phyloP scores from a whole-genome alignment of 2,797 vertebrate species.

The Chelon auratus region DNA sequence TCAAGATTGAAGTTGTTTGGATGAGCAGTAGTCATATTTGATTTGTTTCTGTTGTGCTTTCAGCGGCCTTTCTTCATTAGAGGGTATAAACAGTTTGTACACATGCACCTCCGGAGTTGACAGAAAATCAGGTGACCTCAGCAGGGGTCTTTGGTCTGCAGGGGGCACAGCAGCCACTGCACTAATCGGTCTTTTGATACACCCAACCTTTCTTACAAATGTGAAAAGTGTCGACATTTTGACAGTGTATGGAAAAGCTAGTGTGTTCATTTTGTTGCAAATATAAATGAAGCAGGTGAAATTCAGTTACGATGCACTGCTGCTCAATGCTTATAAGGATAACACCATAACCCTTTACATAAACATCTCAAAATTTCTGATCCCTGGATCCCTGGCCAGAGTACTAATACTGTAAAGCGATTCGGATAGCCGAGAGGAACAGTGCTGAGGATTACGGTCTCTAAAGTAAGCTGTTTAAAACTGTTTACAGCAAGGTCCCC shows the following conservation, averaged over 20 bases:
- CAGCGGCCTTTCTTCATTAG: too few species aligned
- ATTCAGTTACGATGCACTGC: not conserved
- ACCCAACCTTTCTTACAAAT: not conserved
- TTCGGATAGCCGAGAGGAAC: constrained; percentile 13
- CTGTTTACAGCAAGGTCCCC: constrained; percentile 30
- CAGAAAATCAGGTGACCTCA: too few species aligned
- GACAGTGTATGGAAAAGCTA: not conserved
- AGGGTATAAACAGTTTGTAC: too few species aligned
- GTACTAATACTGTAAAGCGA: not conserved
- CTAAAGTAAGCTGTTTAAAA: constrained; percentile 32
- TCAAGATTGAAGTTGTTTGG: too few species aligned
- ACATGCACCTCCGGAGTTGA: too few species aligned
- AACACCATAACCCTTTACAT: not conserved
- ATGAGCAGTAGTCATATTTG: too few species aligned
- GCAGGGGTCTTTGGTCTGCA: too few species aligned
- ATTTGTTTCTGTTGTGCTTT: too few species aligned
- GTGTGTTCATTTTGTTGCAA: not conserved
- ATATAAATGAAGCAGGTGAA: not conserved
- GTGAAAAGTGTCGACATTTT: not conserved
- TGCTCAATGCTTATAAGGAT: not conserved
- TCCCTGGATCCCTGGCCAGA: not conserved
- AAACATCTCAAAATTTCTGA: constrained; percentile 12
- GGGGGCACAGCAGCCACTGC: too few species aligned
- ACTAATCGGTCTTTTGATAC: too few species aligned
- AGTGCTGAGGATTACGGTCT: constrained; percentile 23